These are phyloP conservation scores for Chrysochloris asiatica DNA, from an alignment of 2,113 vertebrate species.

Conservation along the genomic window DNA sequence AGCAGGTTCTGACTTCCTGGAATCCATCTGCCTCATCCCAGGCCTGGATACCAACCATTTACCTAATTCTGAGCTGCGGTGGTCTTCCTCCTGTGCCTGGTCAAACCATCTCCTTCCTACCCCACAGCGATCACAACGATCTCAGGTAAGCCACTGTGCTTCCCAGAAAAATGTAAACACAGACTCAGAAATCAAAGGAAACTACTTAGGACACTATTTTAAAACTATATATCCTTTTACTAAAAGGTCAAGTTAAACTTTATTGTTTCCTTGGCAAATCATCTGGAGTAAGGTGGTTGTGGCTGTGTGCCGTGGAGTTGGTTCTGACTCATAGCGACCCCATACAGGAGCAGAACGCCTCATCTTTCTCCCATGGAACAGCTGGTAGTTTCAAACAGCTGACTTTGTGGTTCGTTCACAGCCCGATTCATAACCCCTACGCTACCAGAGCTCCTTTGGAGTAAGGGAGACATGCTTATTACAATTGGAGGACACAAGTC, in stretches of 20 bases:
- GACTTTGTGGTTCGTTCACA: too few species aligned
- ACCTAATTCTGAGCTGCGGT: background rate
- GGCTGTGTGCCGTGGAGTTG: too few species aligned
- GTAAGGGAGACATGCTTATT: background rate
- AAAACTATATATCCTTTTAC: slow-evolving; percentile 21
- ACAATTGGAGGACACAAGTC: background rate
- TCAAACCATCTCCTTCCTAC: background rate
- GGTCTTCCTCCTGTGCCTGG: background rate
- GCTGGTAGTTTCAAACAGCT: too few species aligned
- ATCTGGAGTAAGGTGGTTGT: too few species aligned
- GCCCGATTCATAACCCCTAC: too few species aligned
- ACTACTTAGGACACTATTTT: background rate
- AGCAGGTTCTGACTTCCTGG: background rate
- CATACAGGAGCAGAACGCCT: too few species aligned
- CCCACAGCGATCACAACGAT: background rate
- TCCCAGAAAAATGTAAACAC: slow-evolving; percentile 17
- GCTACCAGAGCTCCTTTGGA: too few species aligned
- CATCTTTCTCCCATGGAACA: too few species aligned
- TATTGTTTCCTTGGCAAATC: slow-evolving; percentile 8
- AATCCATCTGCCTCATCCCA: background rate
- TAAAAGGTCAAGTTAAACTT: slow-evolving; percentile 46
- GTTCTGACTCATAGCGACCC: too few species aligned
- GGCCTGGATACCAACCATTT: background rate
- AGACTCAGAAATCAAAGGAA: slow-evolving; percentile 42
- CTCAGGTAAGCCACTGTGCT: background rate